Evolutionary conservation across 2,888 invertebrate genomes (phyloP), one percentile per base, ranked within the genome.

Genomic region (Venusia cambrica): DNA sequence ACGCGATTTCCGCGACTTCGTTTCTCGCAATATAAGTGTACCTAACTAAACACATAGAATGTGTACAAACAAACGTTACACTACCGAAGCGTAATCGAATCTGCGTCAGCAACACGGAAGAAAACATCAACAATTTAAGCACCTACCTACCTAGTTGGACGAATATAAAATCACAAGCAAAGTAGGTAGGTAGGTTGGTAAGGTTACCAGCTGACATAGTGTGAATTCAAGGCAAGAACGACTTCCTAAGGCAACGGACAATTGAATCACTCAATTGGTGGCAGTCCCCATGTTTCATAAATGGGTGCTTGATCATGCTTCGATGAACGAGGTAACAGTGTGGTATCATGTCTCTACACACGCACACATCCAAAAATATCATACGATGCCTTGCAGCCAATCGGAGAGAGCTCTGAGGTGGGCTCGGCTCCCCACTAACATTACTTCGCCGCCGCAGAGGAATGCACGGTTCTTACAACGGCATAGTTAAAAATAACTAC

Each of bases 401-500:
- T 87, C 49, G 51, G 45, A 66, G 45, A 19, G 19, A 35, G 53
- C 58, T 48, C 60, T 68, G 69, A 66, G 65, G 87, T 85, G 87
- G 87, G 87, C 87, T 85, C 79, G 87, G 54, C 87, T 69, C 78
- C 83, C 85, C 83, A 75, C 81, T 66, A 73, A 50, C 56, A n/a
- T 28, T 2, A 6, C 7, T 31, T 16, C 11, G 15, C n/a, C 21
- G 24, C 15, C 24, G 41, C 69, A 53, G 62, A 51, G 83, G 85
- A 79, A 84, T 84, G 84, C 68, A 68, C 67, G 62, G 58, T 71
- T 75, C 72, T 73, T 61, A 74, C 76, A 83, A 74, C 71, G 73
- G 74, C 76, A 73, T 73, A 73, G 80, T 71, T 84, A 83, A 80
- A 84, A 85, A 83, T 85, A 84, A 83, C 83, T 67, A 74, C 83